Percentiles rank a stretch among this genome's conserved stretches.
Conservation (phyloP, 2,797 vertebrate species). For the Lagodon rhomboides region DNA sequence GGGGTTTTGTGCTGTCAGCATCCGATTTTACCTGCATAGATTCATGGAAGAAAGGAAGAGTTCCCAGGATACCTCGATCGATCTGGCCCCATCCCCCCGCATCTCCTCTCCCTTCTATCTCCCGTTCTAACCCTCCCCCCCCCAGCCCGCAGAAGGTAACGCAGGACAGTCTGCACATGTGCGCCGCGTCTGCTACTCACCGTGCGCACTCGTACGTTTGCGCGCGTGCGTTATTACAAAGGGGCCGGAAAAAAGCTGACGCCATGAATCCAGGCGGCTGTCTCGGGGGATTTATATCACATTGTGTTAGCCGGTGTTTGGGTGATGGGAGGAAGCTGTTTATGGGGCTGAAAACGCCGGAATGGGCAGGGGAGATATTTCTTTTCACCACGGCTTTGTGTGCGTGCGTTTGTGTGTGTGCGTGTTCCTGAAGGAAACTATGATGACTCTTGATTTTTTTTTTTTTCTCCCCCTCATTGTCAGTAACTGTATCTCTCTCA, state of each 20-base stretch:
- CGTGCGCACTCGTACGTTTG: conserved; percentile 8
- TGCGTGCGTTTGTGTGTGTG: conserved; percentile 29
- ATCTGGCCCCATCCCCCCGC: conserved; percentile 56
- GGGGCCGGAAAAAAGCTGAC: conserved; percentile 63
- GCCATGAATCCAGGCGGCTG: conserved; percentile 45
- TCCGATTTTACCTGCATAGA: conserved; percentile 59
- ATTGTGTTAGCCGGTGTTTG: conserved; percentile 56
- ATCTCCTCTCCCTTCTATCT: conserved; percentile 21
- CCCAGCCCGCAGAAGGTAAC: conserved; percentile 34
- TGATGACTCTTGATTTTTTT: conserved; percentile 61
- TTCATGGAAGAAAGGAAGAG: conserved; percentile 57
- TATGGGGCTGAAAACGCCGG: conserved; percentile 53
- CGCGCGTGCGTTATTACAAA: conserved; percentile 32
- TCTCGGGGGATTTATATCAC: conserved; percentile 55
- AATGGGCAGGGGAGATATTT: conserved; percentile 34
- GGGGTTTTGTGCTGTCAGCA: conserved; percentile 66
- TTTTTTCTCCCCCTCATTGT: conserved; percentile 11
- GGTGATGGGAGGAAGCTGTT: conserved; percentile 61
- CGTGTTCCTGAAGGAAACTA: conserved; percentile 27
- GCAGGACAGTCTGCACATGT: conserved; percentile 26
- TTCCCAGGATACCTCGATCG: conserved; percentile 69
- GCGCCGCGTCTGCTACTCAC: conserved; percentile 35
- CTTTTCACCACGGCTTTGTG: neutral
- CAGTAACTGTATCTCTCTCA: conserved; percentile 54
- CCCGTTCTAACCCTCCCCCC: conserved; percentile 60